Evolutionary conservation across 2,888 invertebrate genomes (phyloP).

Genomic region (Apodemia mormo): DNA sequence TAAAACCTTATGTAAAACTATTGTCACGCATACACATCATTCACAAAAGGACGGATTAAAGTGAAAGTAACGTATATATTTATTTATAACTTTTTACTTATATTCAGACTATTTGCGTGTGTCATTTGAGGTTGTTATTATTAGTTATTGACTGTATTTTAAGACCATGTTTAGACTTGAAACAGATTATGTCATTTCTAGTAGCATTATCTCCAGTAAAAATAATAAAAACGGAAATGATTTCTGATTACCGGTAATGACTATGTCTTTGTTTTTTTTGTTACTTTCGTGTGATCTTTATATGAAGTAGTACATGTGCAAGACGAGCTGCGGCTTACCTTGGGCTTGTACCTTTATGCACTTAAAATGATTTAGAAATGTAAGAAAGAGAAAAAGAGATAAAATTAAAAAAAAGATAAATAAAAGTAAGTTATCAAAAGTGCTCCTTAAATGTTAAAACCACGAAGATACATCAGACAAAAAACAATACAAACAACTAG

Average conservation of each 20-base stretch:
- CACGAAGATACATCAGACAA: not conserved
- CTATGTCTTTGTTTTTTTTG: not conserved
- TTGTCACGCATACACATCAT: not conserved
- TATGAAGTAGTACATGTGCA: too few relatives aligned
- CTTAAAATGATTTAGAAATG: constrained; percentile 1
- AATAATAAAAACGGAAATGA: not conserved
- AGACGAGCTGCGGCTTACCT: too few relatives aligned
- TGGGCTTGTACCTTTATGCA: too few relatives aligned
- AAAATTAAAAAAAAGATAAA: constrained; percentile 1
- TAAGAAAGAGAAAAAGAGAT: constrained; percentile 19
- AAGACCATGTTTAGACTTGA: not conserved
- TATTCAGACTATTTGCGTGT: not conserved
- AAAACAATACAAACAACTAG: not conserved
- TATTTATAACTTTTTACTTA: not conserved
- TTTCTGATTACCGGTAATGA: not conserved
- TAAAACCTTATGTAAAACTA: too few relatives aligned
- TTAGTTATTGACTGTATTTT: not conserved
- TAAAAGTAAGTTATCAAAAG: not conserved
- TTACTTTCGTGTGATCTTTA: too few relatives aligned
- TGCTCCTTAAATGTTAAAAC: not conserved
- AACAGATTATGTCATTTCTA: not conserved
- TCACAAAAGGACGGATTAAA: not conserved
- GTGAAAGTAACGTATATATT: not conserved
- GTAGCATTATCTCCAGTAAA: constrained; percentile 2
- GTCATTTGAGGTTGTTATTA: not conserved